phyloP scores from a whole-genome alignment of 2,113 vertebrate species.

The Donacobius atricapilla region DNA sequence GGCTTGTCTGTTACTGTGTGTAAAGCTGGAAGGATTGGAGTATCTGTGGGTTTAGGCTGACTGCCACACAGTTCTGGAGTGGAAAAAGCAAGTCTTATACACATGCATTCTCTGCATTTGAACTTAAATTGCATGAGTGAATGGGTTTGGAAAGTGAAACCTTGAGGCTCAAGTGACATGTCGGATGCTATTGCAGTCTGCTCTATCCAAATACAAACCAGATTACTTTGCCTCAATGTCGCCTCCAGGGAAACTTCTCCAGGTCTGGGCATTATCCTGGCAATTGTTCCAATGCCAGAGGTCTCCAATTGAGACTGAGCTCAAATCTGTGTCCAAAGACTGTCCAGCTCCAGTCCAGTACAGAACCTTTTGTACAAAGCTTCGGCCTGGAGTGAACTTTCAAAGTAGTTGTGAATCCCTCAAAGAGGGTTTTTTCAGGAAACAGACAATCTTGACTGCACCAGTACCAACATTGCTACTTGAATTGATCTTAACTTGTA shows the following conservation, averaged over 20 bases:
- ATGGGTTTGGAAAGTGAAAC: constrained; percentile 65
- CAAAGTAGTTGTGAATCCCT: constrained; percentile 69
- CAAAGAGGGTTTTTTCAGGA: constrained; percentile 40
- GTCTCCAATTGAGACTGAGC: background rate
- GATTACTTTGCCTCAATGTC: background rate
- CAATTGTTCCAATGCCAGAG: background rate
- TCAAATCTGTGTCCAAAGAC: background rate
- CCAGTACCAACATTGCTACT: constrained; percentile 74
- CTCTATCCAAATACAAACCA: background rate
- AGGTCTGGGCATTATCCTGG: background rate
- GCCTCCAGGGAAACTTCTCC: constrained; percentile 5
- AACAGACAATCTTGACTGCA: constrained; percentile 71
- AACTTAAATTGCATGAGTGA: constrained; percentile 66
- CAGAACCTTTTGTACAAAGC: constrained; percentile 52
- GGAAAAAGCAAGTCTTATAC: constrained; percentile 61
- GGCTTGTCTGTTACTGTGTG: constrained; percentile 4
- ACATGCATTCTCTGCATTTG: constrained; percentile 63
- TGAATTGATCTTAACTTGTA: constrained; percentile 72
- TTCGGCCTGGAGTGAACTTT: constrained; percentile 68
- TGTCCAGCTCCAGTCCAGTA: constrained; percentile 28
- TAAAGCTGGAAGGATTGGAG: background rate
- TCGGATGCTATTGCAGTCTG: constrained; percentile 67
- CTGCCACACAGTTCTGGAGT: constrained; percentile 65
- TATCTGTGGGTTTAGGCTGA: constrained; percentile 62
- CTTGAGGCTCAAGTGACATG: constrained; percentile 67